Evolutionary conservation across 2,797 vertebrate genomes (phyloP).

Genomic region (Macropus fuliginosus): DNA sequence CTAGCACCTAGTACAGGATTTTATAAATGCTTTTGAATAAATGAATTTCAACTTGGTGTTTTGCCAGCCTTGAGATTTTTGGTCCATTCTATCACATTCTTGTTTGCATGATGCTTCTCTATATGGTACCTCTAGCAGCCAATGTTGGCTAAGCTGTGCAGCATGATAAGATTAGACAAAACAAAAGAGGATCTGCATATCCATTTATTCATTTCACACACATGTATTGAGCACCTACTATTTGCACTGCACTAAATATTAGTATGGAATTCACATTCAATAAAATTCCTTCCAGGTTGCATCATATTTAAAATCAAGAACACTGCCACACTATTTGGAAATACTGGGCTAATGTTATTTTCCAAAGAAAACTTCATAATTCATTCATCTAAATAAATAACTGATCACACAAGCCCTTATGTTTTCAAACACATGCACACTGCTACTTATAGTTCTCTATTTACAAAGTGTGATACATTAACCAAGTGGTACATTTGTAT

Average conservation of each 20-base stretch:
- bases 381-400: conserved; percentile 47
- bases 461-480: not conserved
- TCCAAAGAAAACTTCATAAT: conserved; percentile 1
- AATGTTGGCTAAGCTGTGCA: not conserved
- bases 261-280: not conserved
- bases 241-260: not conserved
- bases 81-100: not conserved
- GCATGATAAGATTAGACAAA: not conserved
- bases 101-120: not conserved
- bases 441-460: not conserved
- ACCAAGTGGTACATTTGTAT: not conserved
- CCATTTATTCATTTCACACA: not conserved
- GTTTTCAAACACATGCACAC: conserved; percentile 7
- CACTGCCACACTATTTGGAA: conserved; percentile 13
- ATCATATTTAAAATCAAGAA: conserved; percentile 35
- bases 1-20: not conserved
- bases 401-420: not conserved
- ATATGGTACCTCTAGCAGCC: not conserved
- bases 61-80: not conserved
- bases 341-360: not conserved
- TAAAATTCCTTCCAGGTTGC: not conserved
- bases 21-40: not conserved
- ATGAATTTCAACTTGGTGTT: not conserved
- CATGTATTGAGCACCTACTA: not conserved
- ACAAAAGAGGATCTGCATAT: not conserved